A percentile compares a stretch with the other conserved stretches of the same genome.
Evolutionary conservation across 2,797 vertebrate genomes (phyloP).

Genomic region (Enteromius viviparus): DNA sequence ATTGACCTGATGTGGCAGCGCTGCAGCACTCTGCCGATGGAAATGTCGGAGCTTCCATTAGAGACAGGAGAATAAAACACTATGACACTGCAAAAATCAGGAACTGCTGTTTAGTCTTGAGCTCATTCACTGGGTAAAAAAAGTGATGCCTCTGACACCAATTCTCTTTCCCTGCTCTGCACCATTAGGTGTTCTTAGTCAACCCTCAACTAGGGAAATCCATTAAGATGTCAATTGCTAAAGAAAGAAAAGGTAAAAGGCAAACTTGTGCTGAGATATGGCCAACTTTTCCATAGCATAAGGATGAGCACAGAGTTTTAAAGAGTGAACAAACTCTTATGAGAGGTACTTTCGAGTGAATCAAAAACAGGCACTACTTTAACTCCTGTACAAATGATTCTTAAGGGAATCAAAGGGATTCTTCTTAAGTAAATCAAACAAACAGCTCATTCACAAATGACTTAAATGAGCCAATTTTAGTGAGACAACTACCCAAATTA

Average conservation of each 20-base stretch:
- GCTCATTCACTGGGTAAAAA: neutral
- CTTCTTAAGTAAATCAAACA: neutral
- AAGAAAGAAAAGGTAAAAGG: slow-evolving; percentile 36
- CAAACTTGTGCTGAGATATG: slow-evolving; percentile 57
- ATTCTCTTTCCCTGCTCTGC: neutral
- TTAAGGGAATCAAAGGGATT: neutral
- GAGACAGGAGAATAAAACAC: neutral
- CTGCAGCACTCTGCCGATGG: neutral
- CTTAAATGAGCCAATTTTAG: neutral
- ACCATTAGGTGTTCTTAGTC: neutral
- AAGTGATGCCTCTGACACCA: slow-evolving; percentile 8
- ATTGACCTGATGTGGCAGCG: slow-evolving; percentile 12
- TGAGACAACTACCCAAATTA: neutral
- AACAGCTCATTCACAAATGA: too few species aligned
- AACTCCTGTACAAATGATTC: neutral
- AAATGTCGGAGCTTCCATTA: neutral
- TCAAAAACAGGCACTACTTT: neutral
- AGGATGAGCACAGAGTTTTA: slow-evolving; percentile 18
- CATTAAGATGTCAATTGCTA: slow-evolving; percentile 68
- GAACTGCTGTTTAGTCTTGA: neutral
- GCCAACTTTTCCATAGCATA: slow-evolving; percentile 48
- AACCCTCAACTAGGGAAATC: slow-evolving; percentile 60
- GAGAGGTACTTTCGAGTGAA: neutral
- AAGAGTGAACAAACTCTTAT: neutral
- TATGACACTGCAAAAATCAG: slow-evolving; percentile 19